Percentiles rank a stretch among this genome's conserved stretches.
These are phyloP conservation scores for Ophiodon elongatus DNA, from an alignment of 2,113 vertebrate genomes.

Conservation along the genomic window DNA sequence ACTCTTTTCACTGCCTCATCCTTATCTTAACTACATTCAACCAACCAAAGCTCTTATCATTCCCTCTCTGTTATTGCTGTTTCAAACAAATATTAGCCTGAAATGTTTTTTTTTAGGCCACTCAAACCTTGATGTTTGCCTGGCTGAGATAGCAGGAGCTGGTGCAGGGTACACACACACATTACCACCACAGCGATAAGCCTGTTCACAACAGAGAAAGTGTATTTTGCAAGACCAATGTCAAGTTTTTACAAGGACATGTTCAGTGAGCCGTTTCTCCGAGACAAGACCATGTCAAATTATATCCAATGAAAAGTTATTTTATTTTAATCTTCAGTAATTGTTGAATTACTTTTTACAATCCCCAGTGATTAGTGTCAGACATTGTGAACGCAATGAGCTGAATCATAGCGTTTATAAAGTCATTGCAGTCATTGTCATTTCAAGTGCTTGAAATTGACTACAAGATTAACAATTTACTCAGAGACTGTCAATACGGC, in stretches of 20 bases:
- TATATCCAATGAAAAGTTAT: conserved; percentile 14
- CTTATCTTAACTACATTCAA: conserved; percentile 19
- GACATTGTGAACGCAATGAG: not conserved
- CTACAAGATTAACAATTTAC: not conserved
- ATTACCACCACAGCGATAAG: conserved; percentile 45
- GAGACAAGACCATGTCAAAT: conserved; percentile 10
- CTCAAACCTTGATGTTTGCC: conserved; percentile 30
- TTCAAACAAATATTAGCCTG: conserved; percentile 25
- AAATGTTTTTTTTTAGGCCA: conserved; percentile 19
- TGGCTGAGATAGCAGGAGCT: conserved; percentile 34
- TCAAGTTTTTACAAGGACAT: conserved; percentile 41
- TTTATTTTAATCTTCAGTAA: not conserved
- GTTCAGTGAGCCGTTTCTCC: conserved; percentile 21
- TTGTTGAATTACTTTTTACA: conserved; percentile 26
- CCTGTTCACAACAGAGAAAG: conserved; percentile 56
- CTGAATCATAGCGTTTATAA: conserved; percentile 29
- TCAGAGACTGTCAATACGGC: not conserved
- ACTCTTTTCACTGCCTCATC: not conserved
- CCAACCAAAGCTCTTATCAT: not conserved
- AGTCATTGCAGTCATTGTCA: conserved; percentile 4
- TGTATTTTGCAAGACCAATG: conserved; percentile 35
- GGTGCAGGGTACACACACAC: conserved; percentile 33
- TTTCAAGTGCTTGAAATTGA: conserved; percentile 16
- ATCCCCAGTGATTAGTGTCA: conserved; percentile 30
- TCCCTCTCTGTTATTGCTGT: conserved; percentile 10